Percentiles rank a stretch among this genome's conserved stretches.
Evolutionary conservation across 2,888 invertebrate genomes (phyloP).

Genomic region (Romanomermis culicivorax): DNA sequence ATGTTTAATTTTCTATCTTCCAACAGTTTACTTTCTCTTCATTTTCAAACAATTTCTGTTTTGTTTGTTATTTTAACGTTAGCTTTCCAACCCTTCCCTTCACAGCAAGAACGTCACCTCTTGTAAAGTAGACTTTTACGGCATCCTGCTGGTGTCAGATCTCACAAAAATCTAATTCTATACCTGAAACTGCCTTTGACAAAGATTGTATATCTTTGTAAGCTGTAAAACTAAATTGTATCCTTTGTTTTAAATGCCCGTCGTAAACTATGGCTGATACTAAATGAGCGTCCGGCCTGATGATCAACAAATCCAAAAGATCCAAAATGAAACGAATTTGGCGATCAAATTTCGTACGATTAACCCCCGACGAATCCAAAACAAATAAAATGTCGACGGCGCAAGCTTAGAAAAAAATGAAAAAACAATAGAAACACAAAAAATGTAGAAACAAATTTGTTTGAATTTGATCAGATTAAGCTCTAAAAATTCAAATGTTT

Average conservation of each 20-base stretch:
- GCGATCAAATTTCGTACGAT: not conserved
- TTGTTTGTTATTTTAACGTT: too few relatives aligned
- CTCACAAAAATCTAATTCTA: too few relatives aligned
- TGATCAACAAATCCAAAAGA: not conserved
- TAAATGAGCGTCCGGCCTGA: not conserved
- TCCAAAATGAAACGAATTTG: not conserved
- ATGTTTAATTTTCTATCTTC: too few relatives aligned
- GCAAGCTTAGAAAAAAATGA: conserved; percentile 1
- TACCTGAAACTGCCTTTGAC: conserved; percentile 1
- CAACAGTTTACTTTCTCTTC: too few relatives aligned
- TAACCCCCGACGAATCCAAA: not conserved
- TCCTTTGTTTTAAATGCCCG: not conserved
- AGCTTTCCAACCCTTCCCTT: too few relatives aligned
- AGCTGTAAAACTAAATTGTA: not conserved
- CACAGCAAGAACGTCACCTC: too few relatives aligned
- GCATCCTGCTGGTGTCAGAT: too few relatives aligned
- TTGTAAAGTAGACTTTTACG: too few relatives aligned
- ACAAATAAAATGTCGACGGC: conserved; percentile 3
- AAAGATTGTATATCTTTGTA: not conserved
- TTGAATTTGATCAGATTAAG: not conserved
- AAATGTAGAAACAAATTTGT: not conserved
- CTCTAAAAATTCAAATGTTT: too few relatives aligned
- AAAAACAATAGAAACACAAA: too few relatives aligned
- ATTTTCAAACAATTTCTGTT: too few relatives aligned
- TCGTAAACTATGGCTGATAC: not conserved